A percentile compares a stretch with the other conserved stretches of the same genome.
Conservation (phyloP, 1,140 invertebrate genomes). For the Apis dorsata region DNA sequence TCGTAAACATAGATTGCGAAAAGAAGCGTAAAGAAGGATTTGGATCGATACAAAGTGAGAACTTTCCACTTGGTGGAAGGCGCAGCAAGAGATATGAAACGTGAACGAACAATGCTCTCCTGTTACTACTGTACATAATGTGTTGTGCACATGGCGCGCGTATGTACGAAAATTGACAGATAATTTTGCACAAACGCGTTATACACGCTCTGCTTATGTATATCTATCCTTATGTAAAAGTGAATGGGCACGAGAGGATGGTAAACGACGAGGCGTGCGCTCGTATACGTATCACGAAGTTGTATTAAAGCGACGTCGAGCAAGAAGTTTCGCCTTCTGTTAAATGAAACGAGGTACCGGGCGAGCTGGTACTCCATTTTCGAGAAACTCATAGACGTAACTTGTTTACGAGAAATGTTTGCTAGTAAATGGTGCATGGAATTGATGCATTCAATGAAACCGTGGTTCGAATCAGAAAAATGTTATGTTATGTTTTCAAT, state of each 20-base stretch:
- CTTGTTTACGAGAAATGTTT: neutral
- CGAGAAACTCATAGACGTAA: neutral
- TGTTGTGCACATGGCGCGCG: neutral
- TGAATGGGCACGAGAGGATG: slow-evolving; percentile 21
- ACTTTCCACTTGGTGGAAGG: slow-evolving; percentile 48
- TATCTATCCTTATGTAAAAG: slow-evolving; percentile 3
- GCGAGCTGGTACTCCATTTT: slow-evolving; percentile 2
- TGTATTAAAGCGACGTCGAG: slow-evolving; percentile 50
- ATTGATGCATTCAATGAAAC: neutral
- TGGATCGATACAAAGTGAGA: slow-evolving; percentile 49
- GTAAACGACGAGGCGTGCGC: slow-evolving; percentile 18
- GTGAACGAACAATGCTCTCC: slow-evolving; percentile 47
- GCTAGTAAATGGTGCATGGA: neutral
- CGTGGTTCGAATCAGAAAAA: too few relatives aligned
- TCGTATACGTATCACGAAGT: slow-evolving; percentile 17
- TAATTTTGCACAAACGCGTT: slow-evolving; percentile 55
- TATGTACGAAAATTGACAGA: slow-evolving; percentile 31
- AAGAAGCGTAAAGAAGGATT: slow-evolving; percentile 46
- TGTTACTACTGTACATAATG: neutral
- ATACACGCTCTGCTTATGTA: neutral
- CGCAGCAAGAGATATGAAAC: slow-evolving; percentile 29
- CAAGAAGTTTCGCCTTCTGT: slow-evolving; percentile 12
- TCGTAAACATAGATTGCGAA: slow-evolving; percentile 25
- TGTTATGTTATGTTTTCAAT: neutral
- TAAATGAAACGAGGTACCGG: slow-evolving; percentile 35